phyloP scores from a whole-genome alignment of 2,797 vertebrate species.

The Onychomys torridus region DNA sequence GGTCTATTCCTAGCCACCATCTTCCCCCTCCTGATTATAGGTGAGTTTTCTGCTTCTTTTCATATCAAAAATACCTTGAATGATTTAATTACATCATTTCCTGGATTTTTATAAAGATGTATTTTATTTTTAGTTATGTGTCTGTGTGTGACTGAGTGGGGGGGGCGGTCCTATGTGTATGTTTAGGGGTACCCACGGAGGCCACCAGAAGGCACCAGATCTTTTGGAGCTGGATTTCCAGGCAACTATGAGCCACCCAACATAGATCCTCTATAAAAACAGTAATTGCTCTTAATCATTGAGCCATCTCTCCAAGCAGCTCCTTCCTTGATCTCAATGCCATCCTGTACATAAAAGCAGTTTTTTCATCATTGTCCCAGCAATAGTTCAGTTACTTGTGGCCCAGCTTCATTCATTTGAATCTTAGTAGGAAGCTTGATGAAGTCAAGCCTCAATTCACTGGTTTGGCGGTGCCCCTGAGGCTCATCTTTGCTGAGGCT shows the following conservation, averaged over 20 bases:
- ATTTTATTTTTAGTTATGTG: neutral
- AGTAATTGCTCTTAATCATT: neutral
- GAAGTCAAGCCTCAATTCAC: neutral
- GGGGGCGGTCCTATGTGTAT: neutral
- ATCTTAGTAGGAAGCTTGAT: neutral
- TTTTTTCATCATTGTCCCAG: neutral
- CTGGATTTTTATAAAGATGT: neutral
- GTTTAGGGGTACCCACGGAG: neutral
- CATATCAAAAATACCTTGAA: neutral
- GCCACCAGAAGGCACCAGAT: neutral
- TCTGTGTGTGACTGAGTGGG: neutral
- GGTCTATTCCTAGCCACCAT: neutral
- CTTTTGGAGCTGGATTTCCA: neutral
- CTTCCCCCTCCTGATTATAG: neutral
- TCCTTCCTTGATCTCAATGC: neutral
- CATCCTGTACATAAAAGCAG: neutral
- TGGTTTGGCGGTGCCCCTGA: neutral
- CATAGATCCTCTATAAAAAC: neutral
- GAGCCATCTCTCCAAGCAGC: neutral
- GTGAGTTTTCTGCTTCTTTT: neutral
- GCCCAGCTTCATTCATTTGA: neutral
- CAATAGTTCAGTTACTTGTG: neutral
- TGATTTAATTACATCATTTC: neutral
- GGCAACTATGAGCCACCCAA: neutral
- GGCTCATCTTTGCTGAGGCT: neutral